These are phyloP conservation scores for Thamnophis sirtalis DNA, from an alignment of 2,113 vertebrate species.

Conservation along the genomic window DNA sequence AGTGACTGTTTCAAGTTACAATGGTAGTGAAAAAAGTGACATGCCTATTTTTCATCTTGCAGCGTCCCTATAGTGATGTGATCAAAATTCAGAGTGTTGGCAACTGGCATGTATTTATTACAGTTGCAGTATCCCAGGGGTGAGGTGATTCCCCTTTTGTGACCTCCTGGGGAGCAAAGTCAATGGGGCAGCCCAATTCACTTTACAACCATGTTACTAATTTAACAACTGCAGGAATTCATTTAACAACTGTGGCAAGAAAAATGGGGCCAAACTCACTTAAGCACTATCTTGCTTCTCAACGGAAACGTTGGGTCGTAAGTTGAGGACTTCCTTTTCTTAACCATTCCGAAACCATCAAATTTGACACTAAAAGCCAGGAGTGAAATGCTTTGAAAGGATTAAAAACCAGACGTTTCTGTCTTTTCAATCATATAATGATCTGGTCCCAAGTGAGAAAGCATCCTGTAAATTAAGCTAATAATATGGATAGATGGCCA, in stretches of 20 bases:
- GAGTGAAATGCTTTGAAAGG: no score
- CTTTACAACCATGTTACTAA: not conserved
- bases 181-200: not conserved
- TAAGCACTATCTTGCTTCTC: not conserved
- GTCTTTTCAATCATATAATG: not conserved
- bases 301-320: not conserved
- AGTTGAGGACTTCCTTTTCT: not conserved
- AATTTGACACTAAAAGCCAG: not conserved
- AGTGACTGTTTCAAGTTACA: not conserved
- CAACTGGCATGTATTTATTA: not conserved
- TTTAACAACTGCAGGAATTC: not conserved
- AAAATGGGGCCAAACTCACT: not conserved
- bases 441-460: not conserved
- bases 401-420: not conserved
- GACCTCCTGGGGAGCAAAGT: not conserved
- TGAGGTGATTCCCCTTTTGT: not conserved
- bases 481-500: no score
- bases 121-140: not conserved
- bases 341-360: not conserved
- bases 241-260: not conserved
- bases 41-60: not conserved
- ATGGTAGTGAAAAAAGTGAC: no score
- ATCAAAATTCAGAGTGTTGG: not conserved
- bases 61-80: not conserved
- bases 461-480: no score